A percentile compares a stretch with the other conserved stretches of the same genome.
These are phyloP conservation scores for Sapajus apella DNA, from an alignment of 2,113 vertebrate species.

Conservation along the genomic window DNA sequence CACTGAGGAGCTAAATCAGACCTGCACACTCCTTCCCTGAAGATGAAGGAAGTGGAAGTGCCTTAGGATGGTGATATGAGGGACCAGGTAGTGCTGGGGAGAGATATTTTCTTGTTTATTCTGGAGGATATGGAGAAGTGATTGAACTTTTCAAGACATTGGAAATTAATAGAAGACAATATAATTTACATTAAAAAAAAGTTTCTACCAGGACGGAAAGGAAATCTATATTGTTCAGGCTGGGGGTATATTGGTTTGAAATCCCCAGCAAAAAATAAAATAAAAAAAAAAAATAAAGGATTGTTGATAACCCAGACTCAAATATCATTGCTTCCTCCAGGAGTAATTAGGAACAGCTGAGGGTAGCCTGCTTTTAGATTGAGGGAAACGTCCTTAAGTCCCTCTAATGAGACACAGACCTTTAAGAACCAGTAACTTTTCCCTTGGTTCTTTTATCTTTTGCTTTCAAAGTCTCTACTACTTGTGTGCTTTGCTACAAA, in stretches of 20 bases:
- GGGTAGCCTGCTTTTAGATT: background rate
- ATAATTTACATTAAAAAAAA: background rate
- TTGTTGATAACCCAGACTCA: conserved; percentile 38
- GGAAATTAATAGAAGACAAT: conserved; percentile 19
- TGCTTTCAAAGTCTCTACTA: conserved; percentile 61
- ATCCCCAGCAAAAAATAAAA: background rate
- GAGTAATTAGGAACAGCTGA: background rate
- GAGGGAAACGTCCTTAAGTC: background rate
- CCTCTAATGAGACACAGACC: background rate
- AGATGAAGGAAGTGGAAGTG: background rate
- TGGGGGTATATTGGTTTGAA: conserved; percentile 24
- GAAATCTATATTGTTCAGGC: background rate
- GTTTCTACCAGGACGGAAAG: conserved; percentile 1
- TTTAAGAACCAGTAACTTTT: conserved; percentile 48
- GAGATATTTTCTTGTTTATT: background rate
- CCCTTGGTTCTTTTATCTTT: conserved; percentile 36
- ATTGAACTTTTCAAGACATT: background rate
- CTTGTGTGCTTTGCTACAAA: conserved; percentile 47
- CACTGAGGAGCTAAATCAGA: background rate
- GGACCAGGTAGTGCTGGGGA: background rate
- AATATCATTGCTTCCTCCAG: conserved; percentile 1
- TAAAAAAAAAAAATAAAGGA: conserved; percentile 45
- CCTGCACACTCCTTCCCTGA: too few relatives aligned
- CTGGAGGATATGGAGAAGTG: background rate
- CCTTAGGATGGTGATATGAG: background rate